These are phyloP conservation scores for Caenorhabditis imperialis DNA, from an alignment of 2,888 invertebrate genomes.

Conservation along the genomic window DNA sequence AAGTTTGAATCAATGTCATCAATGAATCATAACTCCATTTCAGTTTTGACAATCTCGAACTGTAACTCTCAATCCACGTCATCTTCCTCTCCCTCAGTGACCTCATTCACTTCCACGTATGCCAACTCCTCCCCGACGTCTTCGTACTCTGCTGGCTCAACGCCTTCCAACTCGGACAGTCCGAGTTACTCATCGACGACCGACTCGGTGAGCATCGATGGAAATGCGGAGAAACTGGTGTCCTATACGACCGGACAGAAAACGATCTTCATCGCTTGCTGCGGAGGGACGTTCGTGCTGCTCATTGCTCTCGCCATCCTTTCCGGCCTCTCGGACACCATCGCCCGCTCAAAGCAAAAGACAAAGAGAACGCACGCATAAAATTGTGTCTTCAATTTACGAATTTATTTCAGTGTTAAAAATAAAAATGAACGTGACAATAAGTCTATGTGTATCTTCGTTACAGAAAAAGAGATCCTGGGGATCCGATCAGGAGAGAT, in stretches of 20 bases:
- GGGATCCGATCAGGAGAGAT: not conserved
- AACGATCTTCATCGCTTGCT: conserved; percentile 42
- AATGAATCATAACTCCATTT: no score
- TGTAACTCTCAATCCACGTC: no score
- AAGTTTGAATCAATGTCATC: no score
- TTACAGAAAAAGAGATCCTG: conserved; percentile 4
- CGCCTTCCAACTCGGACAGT: no score
- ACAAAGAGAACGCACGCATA: conserved; percentile 45
- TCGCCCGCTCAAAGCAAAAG: conserved; percentile 43
- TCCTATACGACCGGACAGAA: conserved; percentile 45
- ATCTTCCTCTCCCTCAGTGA: not conserved
- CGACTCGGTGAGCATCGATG: conserved; percentile 6
- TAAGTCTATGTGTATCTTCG: no score
- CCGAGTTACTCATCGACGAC: no score
- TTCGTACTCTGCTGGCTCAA: not conserved
- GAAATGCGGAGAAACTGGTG: conserved; percentile 29
- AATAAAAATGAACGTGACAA: not conserved
- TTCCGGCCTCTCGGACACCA: conserved; percentile 52
- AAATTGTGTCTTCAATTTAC: not conserved
- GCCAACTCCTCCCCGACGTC: conserved; percentile 16
- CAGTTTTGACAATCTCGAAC: no score
- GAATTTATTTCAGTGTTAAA: not conserved
- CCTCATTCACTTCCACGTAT: conserved; percentile 7
- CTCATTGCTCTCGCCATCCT: conserved; percentile 51
- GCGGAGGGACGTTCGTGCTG: conserved; percentile 48